These are phyloP conservation scores for Hypena proboscidalis DNA, from an alignment of 2,888 invertebrate genomes.

Conservation along the genomic window DNA sequence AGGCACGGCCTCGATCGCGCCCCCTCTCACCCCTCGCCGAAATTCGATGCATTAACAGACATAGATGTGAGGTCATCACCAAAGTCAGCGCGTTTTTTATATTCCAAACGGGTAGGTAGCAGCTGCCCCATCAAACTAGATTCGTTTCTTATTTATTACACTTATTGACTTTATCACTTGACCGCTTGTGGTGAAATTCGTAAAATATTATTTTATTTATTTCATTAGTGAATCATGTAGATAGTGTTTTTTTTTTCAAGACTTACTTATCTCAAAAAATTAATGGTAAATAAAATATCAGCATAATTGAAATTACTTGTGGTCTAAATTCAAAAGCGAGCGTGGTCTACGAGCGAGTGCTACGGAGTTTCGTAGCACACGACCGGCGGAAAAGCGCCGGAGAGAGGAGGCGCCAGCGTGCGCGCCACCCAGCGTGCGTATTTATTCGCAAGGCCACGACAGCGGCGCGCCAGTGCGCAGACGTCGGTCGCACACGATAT, in stretches of 20 bases:
- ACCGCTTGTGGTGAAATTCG: too few species aligned
- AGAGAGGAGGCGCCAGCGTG: slow-evolving; percentile 75
- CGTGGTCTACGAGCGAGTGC: slow-evolving; percentile 67
- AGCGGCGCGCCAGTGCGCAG: slow-evolving; percentile 80
- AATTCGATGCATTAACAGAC: slow-evolving; percentile 59
- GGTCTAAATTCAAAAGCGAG: slow-evolving; percentile 26
- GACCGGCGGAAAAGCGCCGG: slow-evolving; percentile 63
- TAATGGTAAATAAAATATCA: slow-evolving; percentile 3
- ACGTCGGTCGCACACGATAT: slow-evolving; percentile 78
- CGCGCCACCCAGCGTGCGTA: slow-evolving; percentile 69
- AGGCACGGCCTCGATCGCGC: slow-evolving; percentile 65
- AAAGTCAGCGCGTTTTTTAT: slow-evolving; percentile 48
- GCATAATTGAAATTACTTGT: slow-evolving; percentile 11
- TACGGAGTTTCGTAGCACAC: slow-evolving; percentile 47
- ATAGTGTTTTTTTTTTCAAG: too few species aligned
- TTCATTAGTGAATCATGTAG: too few species aligned
- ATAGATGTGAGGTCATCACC: slow-evolving; percentile 53
- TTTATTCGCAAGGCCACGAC: slow-evolving; percentile 85
- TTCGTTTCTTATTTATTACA: background rate
- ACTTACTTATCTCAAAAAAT: background rate
- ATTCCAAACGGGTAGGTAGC: slow-evolving; percentile 47
- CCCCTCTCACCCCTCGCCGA: slow-evolving; percentile 73
- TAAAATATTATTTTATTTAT: too few species aligned
- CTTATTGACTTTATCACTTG: too few species aligned
- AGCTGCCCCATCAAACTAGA: slow-evolving; percentile 14